These are phyloP conservation scores for Brachystomella parvula DNA, from an alignment of 1,140 invertebrate genomes.

Conservation along the genomic window DNA sequence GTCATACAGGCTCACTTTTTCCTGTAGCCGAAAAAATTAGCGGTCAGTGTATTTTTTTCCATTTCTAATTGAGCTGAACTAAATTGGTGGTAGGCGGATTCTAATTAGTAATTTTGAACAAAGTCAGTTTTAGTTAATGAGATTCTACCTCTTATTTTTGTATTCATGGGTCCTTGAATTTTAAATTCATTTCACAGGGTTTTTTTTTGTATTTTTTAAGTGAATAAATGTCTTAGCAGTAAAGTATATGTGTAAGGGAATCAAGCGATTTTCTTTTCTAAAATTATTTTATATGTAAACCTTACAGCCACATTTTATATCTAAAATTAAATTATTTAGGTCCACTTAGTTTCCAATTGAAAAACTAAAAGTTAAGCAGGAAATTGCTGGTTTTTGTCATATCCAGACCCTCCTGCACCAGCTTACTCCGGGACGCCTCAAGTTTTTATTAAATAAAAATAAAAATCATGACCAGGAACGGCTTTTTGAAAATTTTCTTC, in stretches of 20 bases:
- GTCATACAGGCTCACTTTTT: not conserved
- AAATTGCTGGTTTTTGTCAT: not conserved
- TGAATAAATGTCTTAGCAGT: not conserved
- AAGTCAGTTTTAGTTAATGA: no score
- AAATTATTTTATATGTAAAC: not conserved
- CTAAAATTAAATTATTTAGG: not conserved
- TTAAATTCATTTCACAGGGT: not conserved
- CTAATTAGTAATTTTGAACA: not conserved
- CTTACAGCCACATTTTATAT: no score
- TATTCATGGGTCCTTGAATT: no score
- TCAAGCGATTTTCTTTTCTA: no score
- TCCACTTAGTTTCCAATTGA: not conserved
- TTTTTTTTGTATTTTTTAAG: not conserved
- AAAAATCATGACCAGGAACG: not conserved
- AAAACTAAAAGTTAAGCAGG: not conserved
- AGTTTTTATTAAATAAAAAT: not conserved
- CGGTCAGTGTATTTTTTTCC: not conserved
- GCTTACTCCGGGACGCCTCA: not conserved
- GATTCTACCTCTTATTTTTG: no score
- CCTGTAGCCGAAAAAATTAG: not conserved
- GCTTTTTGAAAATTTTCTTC: not conserved
- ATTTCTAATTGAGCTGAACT: not conserved
- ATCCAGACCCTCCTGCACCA: not conserved
- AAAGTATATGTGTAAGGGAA: no score
- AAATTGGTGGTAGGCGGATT: not conserved